A percentile compares a stretch with the other conserved stretches of the same genome.
phyloP scores from a whole-genome alignment of 2,113 vertebrate genomes.

The Arenaria interpres region DNA sequence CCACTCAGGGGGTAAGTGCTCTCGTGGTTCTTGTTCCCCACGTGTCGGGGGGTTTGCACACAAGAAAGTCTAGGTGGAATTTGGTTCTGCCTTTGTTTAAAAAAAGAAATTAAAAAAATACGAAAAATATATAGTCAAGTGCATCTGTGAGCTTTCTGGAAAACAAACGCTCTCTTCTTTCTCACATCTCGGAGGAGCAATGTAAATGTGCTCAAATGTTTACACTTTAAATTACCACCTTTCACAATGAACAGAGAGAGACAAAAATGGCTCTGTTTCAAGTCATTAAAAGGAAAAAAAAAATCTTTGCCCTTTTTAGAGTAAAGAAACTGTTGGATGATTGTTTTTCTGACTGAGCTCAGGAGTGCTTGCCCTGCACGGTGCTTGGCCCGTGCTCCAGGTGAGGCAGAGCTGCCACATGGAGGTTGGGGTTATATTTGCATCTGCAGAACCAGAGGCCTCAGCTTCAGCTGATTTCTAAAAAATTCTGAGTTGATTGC shows the following conservation, averaged over 20 bases:
- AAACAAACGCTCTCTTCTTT: neutral
- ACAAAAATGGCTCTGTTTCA: conserved; percentile 1
- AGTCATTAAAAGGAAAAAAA: neutral
- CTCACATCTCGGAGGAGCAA: neutral
- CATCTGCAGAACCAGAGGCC: neutral
- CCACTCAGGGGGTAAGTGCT: neutral
- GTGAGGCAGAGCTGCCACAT: neutral
- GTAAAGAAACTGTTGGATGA: neutral
- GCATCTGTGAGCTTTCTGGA: neutral
- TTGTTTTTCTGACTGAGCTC: neutral
- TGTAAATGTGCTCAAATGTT: neutral
- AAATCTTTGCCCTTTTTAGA: neutral
- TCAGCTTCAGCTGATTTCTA: neutral
- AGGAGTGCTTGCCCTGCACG: neutral
- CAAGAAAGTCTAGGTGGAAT: neutral
- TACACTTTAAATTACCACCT: neutral
- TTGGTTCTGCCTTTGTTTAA: neutral
- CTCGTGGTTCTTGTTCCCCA: neutral
- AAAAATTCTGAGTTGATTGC: neutral
- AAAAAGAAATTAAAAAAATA: neutral
- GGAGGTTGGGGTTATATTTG: neutral
- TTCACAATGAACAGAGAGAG: neutral
- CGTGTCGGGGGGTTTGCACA: neutral
- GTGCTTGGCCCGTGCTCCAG: neutral
- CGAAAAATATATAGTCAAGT: neutral